These are phyloP conservation scores for Dicerorhinus sumatrensis DNA, from an alignment of 2,113 vertebrate genomes.

Conservation along the genomic window DNA sequence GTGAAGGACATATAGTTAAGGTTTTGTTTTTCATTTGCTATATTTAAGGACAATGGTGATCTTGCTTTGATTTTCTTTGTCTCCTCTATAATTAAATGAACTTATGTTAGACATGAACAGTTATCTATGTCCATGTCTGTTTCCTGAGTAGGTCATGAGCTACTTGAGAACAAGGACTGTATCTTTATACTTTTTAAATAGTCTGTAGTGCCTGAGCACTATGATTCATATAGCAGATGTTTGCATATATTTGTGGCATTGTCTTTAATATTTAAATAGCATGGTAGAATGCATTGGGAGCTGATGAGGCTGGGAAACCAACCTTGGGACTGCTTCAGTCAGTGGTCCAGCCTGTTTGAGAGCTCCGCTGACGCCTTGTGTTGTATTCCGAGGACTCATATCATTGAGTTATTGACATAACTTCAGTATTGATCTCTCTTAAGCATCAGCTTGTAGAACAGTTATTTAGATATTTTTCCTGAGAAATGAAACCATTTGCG, in stretches of 20 bases:
- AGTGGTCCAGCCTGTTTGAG: background rate
- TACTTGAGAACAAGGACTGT: background rate
- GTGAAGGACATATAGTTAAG: background rate
- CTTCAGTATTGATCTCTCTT: background rate
- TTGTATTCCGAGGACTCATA: background rate
- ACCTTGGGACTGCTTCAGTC: accelerated
- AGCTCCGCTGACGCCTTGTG: accelerated
- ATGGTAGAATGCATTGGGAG: background rate
- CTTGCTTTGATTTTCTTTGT: background rate
- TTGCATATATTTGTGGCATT: background rate
- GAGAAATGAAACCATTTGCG: background rate
- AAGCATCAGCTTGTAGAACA: background rate
- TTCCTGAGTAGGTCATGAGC: background rate
- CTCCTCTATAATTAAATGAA: background rate
- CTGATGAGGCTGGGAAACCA: background rate
- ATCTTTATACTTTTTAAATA: background rate
- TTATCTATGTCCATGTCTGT: background rate
- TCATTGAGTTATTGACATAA: background rate
- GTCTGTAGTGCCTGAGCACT: accelerated
- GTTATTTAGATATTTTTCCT: conserved; percentile 1
- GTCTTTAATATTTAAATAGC: background rate
- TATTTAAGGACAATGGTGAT: background rate
- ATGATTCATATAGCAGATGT: background rate
- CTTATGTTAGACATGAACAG: background rate
- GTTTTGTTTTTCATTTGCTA: background rate